Percentiles rank a stretch among this genome's conserved stretches.
These are phyloP conservation scores for Ctena decussata DNA, from an alignment of 2,888 invertebrate species.

Conservation along the genomic window DNA sequence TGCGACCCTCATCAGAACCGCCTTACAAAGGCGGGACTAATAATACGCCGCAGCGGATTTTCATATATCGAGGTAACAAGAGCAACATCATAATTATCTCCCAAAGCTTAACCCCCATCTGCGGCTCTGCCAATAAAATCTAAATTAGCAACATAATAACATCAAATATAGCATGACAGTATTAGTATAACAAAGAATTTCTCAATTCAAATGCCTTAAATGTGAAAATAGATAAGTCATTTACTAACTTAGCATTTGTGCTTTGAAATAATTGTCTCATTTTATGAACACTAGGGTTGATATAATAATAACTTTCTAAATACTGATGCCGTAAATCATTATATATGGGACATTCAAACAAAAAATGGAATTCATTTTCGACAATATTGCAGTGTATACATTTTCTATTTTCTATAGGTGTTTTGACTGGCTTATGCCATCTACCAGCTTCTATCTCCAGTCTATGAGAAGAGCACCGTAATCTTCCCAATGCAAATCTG, in stretches of 20 bases:
- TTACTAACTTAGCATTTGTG: neutral
- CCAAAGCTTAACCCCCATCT: too few species aligned
- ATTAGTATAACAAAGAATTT: neutral
- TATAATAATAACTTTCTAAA: too few species aligned
- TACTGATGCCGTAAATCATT: neutral
- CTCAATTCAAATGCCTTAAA: neutral
- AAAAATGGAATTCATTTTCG: neutral
- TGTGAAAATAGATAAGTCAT: neutral
- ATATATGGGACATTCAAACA: neutral
- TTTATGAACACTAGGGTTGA: too few species aligned
- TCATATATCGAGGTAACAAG: too few species aligned
- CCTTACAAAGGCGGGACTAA: too few species aligned
- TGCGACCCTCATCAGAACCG: too few species aligned
- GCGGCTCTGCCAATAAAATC: too few species aligned
- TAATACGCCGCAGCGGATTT: too few species aligned
- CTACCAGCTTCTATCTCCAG: neutral
- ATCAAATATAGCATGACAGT: too few species aligned
- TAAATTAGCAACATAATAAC: too few species aligned
- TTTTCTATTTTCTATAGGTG: neutral
- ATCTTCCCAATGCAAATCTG: neutral
- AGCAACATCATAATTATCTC: too few species aligned
- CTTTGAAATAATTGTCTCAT: too few species aligned
- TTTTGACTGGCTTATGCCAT: neutral
- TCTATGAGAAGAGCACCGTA: neutral
- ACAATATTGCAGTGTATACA: neutral